Evolutionary conservation across 1,140 invertebrate species (phyloP), one percentile per base, ranked within the genome.

Genomic region (Trissolcus basalis): DNA sequence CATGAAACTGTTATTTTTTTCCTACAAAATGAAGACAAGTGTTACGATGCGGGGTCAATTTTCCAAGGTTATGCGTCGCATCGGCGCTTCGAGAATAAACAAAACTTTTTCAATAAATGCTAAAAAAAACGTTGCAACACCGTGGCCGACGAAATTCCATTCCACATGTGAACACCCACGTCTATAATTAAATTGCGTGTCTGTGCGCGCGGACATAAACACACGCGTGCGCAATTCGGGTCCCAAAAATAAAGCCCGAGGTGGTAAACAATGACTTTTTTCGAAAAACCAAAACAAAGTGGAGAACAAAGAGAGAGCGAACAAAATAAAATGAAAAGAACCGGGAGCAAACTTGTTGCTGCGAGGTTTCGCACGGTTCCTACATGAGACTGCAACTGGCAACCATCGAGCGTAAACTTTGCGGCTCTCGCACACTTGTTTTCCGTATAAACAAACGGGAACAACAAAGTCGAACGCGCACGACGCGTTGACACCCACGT

Each of bases 371-470:
- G 19, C 19, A 27, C 19, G 19, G 1, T 1, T 27, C 19, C 19
- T 27, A 27, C 19, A 27, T 27, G 19, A 27, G 19, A 27, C 19
- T 27, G 19, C n/a, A n/a, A n/a, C 6, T 27, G 19, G 19, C 19
- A 27, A 6, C 1, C 19, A 6, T 27, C 19, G 19, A 27, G 6
- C 19, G 6, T 27, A 27, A 27, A n/a, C n/a, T 39, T 39, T 9
- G n/a, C 1, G 9, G 36, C 3, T 2, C 43, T 51, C 47, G 54
- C 54, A 72, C 70, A 41, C 33, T 65, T 65, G 54, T 65, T 39
- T 39, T 71, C 54, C 50, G 63, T 59, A 72, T 59, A 64, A 72
- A 72, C 59, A 72, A 72, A 51, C 47, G 59, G 27, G 32, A 53
- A 64, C 16, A 45, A 63, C 10, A 64, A 72, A 50, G 12, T 12